A percentile compares a stretch with the other conserved stretches of the same genome.
These are phyloP conservation scores for Gobio occitaniae DNA, from an alignment of 2,797 vertebrate species.

Conservation along the genomic window DNA sequence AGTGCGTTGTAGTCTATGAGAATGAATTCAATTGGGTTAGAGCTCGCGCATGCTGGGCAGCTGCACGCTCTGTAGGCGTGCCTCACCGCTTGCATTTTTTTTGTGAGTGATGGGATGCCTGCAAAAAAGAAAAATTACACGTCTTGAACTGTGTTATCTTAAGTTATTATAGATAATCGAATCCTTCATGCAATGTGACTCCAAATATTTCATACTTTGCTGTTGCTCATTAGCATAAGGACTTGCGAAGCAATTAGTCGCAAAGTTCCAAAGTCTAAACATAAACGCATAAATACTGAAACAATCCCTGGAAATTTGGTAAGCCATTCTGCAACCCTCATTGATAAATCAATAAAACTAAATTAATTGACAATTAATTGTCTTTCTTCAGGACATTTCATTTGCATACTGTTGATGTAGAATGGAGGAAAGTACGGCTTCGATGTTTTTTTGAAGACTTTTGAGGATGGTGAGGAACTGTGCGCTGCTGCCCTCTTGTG, in stretches of 20 bases:
- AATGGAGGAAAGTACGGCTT: neutral
- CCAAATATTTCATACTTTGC: neutral
- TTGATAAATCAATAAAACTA: neutral
- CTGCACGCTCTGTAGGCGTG: constrained; percentile 46
- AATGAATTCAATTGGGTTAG: constrained; percentile 19
- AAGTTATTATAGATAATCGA: neutral
- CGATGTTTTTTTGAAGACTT: neutral
- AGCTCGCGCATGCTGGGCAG: constrained; percentile 20
- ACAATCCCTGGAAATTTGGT: neutral
- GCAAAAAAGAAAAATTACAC: neutral
- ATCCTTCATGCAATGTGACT: neutral
- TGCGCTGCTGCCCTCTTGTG: constrained; percentile 46
- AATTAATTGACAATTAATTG: neutral
- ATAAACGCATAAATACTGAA: neutral
- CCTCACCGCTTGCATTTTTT: neutral
- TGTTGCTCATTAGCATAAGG: neutral
- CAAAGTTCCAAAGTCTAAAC: neutral
- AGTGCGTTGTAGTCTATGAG: constrained; percentile 23
- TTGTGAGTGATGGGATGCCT: constrained; percentile 4
- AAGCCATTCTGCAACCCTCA: neutral
- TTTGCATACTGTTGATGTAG: neutral
- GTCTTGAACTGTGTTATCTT: neutral
- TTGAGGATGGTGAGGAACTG: neutral
- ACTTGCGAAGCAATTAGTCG: neutral
- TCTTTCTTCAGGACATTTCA: neutral